Percentiles rank a stretch among this genome's conserved stretches.
phyloP scores from a whole-genome alignment of 1,140 invertebrate genomes.

The Glomeris maerens region DNA sequence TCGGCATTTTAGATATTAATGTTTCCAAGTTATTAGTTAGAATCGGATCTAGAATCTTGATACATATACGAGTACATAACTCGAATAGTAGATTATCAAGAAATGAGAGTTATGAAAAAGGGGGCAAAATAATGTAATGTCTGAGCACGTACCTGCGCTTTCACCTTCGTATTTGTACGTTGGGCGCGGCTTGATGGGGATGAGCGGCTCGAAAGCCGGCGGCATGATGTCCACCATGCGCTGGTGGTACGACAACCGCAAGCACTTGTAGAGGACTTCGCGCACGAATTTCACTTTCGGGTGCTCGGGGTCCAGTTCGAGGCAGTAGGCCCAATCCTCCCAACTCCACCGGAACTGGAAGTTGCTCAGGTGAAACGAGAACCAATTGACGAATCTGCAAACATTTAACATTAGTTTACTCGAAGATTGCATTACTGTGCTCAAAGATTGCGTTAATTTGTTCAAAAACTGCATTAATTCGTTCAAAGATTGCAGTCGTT shows the following conservation, averaged over 20 bases:
- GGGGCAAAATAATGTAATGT: too few relatives aligned
- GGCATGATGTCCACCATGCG: constrained; percentile 84
- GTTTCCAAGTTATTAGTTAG: too few relatives aligned
- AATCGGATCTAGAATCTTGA: too few relatives aligned
- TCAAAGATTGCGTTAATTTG: too few relatives aligned
- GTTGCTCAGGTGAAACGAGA: constrained; percentile 96
- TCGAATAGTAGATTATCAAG: too few relatives aligned
- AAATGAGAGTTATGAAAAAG: too few relatives aligned
- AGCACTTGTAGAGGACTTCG: constrained; percentile 77
- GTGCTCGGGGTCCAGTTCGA: constrained; percentile 71
- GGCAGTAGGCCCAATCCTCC: constrained; percentile 82
- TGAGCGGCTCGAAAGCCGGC: constrained; percentile 61
- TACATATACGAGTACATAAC: too few relatives aligned
- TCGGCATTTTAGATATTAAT: too few relatives aligned
- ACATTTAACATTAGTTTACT: too few relatives aligned
- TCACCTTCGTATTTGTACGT: constrained; percentile 37
- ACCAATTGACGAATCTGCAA: constrained; percentile 82
- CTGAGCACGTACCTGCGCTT: constrained; percentile 27
- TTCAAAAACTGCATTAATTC: too few relatives aligned
- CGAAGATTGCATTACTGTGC: too few relatives aligned
- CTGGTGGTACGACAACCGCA: constrained; percentile 91
- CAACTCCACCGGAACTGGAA: constrained; percentile 99
- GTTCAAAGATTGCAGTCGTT: too few relatives aligned
- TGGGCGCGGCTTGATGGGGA: constrained; percentile 49
- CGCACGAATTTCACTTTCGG: constrained; percentile 91